phyloP scores from a whole-genome alignment of 2,113 vertebrate species.

The Uria aalge region DNA sequence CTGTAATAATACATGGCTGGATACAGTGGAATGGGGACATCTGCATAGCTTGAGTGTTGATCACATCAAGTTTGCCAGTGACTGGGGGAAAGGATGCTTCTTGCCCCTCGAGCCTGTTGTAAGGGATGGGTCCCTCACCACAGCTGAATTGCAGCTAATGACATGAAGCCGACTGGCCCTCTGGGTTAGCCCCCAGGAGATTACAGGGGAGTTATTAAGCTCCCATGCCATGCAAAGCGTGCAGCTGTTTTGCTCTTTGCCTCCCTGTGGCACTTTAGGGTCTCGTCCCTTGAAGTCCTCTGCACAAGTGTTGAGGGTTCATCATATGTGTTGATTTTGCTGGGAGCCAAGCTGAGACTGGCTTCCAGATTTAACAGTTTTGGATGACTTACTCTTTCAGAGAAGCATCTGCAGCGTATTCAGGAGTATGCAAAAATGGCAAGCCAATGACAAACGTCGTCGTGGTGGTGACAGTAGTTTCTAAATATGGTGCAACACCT shows the following conservation, averaged over 20 bases:
- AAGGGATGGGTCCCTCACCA: background rate
- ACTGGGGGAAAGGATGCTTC: background rate
- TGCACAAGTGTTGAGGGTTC: background rate
- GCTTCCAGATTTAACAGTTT: slow-evolving; percentile 9
- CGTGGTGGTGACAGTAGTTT: background rate
- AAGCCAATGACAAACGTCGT: background rate
- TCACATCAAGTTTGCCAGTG: background rate
- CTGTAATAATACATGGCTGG: background rate
- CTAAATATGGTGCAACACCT: background rate
- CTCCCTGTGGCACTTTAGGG: background rate
- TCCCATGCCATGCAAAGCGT: background rate
- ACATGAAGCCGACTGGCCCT: rapidly evolving
- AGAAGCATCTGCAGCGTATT: slow-evolving; percentile 33
- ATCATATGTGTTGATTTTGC: slow-evolving; percentile 17
- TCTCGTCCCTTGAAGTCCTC: background rate
- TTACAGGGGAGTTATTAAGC: background rate
- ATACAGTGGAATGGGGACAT: background rate
- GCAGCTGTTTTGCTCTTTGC: background rate
- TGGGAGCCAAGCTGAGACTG: background rate
- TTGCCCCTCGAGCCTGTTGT: background rate
- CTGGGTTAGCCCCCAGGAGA: background rate
- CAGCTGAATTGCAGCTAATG: background rate
- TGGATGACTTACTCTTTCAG: slow-evolving; percentile 20
- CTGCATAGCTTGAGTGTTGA: background rate
- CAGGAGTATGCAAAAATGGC: background rate